Evolutionary conservation across 2,797 vertebrate genomes (phyloP).

Genomic region (Pangasius macronema): DNA sequence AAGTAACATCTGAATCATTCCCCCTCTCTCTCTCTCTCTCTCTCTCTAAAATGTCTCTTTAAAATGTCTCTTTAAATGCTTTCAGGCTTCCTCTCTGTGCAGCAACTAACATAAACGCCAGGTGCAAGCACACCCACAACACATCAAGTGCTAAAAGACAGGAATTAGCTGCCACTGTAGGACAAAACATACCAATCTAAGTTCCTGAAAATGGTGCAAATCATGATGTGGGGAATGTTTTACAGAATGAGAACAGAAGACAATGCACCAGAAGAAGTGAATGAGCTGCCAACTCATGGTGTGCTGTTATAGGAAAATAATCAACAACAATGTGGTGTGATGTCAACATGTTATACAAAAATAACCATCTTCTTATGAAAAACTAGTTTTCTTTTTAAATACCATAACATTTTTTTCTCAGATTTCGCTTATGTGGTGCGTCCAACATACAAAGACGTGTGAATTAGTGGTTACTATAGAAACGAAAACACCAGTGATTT

Average conservation of each 20-base stretch:
- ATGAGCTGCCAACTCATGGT: neutral
- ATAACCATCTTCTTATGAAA: neutral
- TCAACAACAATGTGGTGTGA: neutral
- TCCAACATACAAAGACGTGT: neutral
- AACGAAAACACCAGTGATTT: neutral
- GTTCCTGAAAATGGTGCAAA: slow-evolving; percentile 4
- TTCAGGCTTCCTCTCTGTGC: neutral
- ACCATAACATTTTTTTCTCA: neutral
- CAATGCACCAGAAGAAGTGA: neutral
- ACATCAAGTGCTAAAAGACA: slow-evolving; percentile 64
- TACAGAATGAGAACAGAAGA: neutral
- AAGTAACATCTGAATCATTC: neutral
- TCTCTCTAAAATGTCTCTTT: neutral
- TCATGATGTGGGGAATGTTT: neutral
- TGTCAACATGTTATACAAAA: neutral
- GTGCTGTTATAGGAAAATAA: neutral
- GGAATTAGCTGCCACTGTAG: slow-evolving; percentile 56
- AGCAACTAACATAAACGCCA: slow-evolving; percentile 55
- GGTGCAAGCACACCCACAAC: slow-evolving; percentile 61
- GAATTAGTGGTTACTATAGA: neutral
- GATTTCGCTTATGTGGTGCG: neutral
- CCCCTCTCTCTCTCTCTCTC: neutral
- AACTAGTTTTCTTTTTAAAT: neutral
- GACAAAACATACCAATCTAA: slow-evolving; percentile 3
- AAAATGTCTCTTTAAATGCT: slow-evolving; percentile 8